These are phyloP conservation scores for Blastomussa wellsi DNA, from an alignment of 92 coral and sea anemone species.

Conservation along the genomic window DNA sequence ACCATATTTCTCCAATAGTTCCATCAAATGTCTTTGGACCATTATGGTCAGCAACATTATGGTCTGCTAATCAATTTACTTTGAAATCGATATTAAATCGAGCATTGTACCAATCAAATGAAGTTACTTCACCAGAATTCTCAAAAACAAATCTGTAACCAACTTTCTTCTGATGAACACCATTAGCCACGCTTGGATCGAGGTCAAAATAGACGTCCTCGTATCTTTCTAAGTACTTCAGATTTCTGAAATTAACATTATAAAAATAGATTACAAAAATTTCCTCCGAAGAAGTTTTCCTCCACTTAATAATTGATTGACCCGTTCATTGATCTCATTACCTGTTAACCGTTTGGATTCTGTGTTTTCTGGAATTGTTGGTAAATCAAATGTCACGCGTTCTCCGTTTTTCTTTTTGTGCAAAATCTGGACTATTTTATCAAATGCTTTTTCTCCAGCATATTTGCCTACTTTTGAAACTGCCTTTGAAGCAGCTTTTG, in stretches of 20 bases:
- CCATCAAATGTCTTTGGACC: constrained; percentile 7
- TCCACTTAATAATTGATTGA: too few species aligned
- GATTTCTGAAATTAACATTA: constrained; percentile 20
- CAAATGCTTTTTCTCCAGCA: constrained; percentile 5
- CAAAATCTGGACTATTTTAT: not conserved
- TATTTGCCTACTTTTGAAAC: not conserved
- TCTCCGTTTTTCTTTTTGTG: not conserved
- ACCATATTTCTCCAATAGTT: not conserved
- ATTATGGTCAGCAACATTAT: constrained; percentile 13
- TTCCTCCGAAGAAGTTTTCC: not conserved
- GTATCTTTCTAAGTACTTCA: constrained; percentile 17
- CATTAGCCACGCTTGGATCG: not conserved
- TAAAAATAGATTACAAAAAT: not conserved
- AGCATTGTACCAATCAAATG: constrained; percentile 43
- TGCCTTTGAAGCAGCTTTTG: not conserved
- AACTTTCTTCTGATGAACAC: constrained; percentile 10
- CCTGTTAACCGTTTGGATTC: not conserved
- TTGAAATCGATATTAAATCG: constrained; percentile 12
- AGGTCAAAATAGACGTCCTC: constrained; percentile 27
- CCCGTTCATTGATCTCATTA: too few species aligned
- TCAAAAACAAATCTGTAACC: constrained; percentile 24
- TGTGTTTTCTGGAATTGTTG: not conserved
- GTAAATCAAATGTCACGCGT: not conserved
- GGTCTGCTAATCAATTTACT: not conserved
- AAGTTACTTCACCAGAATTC: constrained; percentile 22